Evolutionary conservation across 2,113 vertebrate genomes (phyloP), one percentile per base, ranked within the genome.

Genomic region (Collichthys lucidus): DNA sequence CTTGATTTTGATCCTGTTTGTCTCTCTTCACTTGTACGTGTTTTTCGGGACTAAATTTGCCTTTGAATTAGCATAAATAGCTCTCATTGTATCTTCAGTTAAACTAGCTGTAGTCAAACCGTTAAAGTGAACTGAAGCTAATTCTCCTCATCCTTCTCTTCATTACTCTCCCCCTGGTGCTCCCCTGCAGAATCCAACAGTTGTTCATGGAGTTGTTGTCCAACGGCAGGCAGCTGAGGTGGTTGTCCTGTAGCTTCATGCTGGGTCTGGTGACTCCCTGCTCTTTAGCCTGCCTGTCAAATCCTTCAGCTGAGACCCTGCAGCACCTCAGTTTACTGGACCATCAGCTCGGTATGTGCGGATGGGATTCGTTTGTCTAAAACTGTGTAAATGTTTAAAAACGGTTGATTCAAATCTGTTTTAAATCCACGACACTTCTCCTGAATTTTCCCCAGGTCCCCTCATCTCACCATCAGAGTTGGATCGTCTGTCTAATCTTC

Each of bases 221-320:
- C 71, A 99, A 98, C 93, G 97, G 97, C 94, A 95, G 98, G 87
- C 97, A 98, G 94, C 91, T 99, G 79, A 96, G 96, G 91, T 98
- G 97, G 97, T 92, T 99, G 83, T 99, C 97, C 74, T 98, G 97
- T 80, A 96, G 97, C 73, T 99, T 99, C 93, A 98, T 99, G 98
- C 94, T 98, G 77, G 96, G 97, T 71, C 95, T 99, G 91, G 95
- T 98, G 92, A 99, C 98, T 79, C 96, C 98, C 66, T 94, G 95
- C 80, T 98, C 98, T 52, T 84, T 99, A 93, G 95, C 97, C 77
- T 96, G 96, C 84, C 93, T 99, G 87, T 97, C 98, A 57, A 99
- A 99, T 80, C 93, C 95, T 74, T 95, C 98, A 86, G 96, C 98
- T 87, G 96, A 95, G 90, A 96, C 96, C 84, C 96, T 99, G 95